phyloP scores from a whole-genome alignment of 2,888 invertebrate genomes.

The Scaptomyza tumidula region DNA sequence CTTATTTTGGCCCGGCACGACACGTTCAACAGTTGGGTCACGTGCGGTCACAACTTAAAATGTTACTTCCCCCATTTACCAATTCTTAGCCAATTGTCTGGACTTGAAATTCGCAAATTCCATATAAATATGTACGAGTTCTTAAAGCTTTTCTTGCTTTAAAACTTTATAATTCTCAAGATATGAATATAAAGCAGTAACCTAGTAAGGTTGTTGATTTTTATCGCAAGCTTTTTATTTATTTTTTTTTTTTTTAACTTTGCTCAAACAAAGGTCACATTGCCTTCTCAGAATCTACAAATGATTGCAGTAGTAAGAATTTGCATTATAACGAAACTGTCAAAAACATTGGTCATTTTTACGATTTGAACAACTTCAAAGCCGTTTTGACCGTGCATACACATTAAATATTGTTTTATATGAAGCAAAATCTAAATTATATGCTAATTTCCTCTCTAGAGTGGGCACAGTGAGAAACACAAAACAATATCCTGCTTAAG shows the following conservation, averaged over 20 bases:
- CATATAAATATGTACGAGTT: conserved; percentile 13
- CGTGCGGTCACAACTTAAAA: conserved; percentile 29
- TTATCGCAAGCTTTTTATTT: neutral
- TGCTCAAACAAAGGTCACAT: neutral
- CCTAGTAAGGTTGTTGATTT: conserved; percentile 15
- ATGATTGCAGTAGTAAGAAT: conserved; percentile 6
- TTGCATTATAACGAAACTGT: conserved; percentile 67
- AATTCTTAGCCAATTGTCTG: conserved; percentile 4
- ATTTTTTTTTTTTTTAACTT: neutral
- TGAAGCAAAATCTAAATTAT: conserved; percentile 40
- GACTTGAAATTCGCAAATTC: neutral
- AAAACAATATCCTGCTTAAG: conserved; percentile 68
- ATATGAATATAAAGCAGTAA: conserved; percentile 1
- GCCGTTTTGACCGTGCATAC: conserved; percentile 32
- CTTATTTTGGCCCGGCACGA: neutral
- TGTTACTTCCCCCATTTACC: conserved; percentile 1
- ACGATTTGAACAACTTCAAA: conserved; percentile 57
- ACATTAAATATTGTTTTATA: conserved; percentile 13
- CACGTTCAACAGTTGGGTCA: conserved; percentile 37
- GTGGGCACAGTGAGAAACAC: conserved; percentile 34
- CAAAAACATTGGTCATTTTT: conserved; percentile 43
- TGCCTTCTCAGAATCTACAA: neutral
- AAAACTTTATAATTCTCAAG: neutral
- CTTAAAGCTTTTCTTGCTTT: neutral
- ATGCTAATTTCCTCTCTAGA: conserved; percentile 63